Base-by-base conservation (phyloP, 1,140 invertebrate genomes). In the Scylla paramamosain region DNA sequence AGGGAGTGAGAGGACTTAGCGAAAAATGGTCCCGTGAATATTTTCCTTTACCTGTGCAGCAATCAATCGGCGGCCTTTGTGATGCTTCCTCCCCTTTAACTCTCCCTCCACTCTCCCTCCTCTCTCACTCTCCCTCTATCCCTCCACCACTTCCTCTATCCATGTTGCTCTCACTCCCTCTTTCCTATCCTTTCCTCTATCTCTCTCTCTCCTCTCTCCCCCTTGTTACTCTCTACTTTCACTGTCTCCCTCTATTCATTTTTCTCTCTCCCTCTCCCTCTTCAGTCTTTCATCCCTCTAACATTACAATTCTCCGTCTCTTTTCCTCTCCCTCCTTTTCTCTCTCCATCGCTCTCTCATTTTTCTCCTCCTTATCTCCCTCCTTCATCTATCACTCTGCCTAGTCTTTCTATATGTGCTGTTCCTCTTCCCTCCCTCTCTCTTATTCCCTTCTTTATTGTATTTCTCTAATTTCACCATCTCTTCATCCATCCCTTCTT, bases 1-100 rank as follows among this genome's bases (percentile, higher is more conserved):
- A 39, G 83, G 83, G n/a, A 39, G 32, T 10, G 83, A 25, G n/a
- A 28, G 86, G 86, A 88, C 12, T 32, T 39, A 31, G 45, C 31
- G 86, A 46, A 46, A 88, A 46, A 88, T 45, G 45, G 28, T 77
- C n/a, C n/a, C 67, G 67, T 77, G 67, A 77, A 77, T 77, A 77
- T 77, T 77, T 77, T 7, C 67, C 67, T 20, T 77, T n/a, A 77
- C 67, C 67, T 77, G 67, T 77, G 67, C 20, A n/a, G 67, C 67
- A 77, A 77, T 77, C 67, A 77, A 77, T 77, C 67, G 67, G n/a
- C 16, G 20, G n/a, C 20, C 67, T 77, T n/a, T 77, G 67, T 77
- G 67, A 12, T 77, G 67, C 25, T n/a, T 77, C 67, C 67, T 77
- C 67, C n/a, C 67, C 67, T 77, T 77, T 77, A 77, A 77, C 67